Percentiles rank a stretch among this genome's conserved stretches.
Conservation (phyloP, 1,140 invertebrate species). For the Galendromus occidentalis region DNA sequence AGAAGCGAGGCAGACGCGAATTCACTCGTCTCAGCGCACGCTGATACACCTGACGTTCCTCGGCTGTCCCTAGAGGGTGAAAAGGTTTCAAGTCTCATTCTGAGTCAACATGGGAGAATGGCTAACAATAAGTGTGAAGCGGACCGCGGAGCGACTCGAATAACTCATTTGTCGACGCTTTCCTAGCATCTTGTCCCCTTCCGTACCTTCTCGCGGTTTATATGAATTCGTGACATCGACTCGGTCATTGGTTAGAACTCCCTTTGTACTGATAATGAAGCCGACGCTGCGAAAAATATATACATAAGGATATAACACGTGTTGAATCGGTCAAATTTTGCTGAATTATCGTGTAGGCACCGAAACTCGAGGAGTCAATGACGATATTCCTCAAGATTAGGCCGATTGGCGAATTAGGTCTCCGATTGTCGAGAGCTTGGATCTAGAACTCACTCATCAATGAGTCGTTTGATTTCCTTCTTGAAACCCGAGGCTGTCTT, state of each 20-base stretch:
- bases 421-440: slow-evolving; percentile 36
- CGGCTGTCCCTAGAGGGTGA: background rate
- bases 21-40: background rate
- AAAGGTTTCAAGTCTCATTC: background rate
- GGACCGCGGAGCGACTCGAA: background rate
- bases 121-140: background rate
- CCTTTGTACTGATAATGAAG: slow-evolving; percentile 67
- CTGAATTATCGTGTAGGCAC: too few relatives aligned
- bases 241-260: slow-evolving; percentile 46
- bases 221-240: slow-evolving; percentile 71
- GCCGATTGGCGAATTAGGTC: too few relatives aligned
- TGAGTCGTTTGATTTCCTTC: slow-evolving; percentile 22
- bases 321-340: too few relatives aligned
- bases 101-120: background rate
- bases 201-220: slow-evolving; percentile 60
- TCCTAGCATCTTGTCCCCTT: background rate
- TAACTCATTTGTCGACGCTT: background rate
- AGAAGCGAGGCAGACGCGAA: background rate
- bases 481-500: slow-evolving; percentile 20
- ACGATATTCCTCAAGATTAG: too few relatives aligned
- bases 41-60: background rate
- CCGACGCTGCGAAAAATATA: slow-evolving; percentile 47
- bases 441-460: slow-evolving; percentile 41
- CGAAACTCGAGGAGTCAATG: too few relatives aligned
- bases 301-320: too few relatives aligned